Evolutionary conservation across 2,113 vertebrate species (phyloP), one percentile per base, ranked within the genome.

Genomic region (Pseudopipra pipra): DNA sequence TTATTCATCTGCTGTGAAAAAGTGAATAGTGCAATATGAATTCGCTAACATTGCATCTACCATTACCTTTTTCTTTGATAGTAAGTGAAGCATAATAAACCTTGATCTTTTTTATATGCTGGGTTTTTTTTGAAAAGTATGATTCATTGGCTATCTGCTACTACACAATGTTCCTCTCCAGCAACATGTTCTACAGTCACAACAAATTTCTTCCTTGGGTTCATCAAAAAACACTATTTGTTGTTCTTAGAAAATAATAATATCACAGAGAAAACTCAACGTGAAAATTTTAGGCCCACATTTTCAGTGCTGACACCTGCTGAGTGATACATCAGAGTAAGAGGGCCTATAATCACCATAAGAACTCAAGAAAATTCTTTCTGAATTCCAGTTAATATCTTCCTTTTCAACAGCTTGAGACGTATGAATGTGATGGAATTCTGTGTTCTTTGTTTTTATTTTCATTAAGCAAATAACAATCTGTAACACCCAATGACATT

Each of bases 1-100:
- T 84, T 72, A 81, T 75, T 96, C 65, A 84, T 86, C 52, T 94
- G 76, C 49, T 88, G 67, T 39, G 52, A 59, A 81, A 90, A 58
- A 88, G 72, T 61, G 75, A 94, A 70, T 27, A 74, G 39, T 49
- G 28, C 71, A 47, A 62, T 43, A 55, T 8, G 41, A 83, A 92
- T 96, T 89, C 89, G 76, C 93, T 96, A 92, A 75, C 85, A 84
- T 22, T 88, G 87, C 92, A 93, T 84, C 79, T 86, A 76, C 73
- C 4, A 8, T 49, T 78, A 81, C 76, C 61, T 92, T 95, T 93
- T 94, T 75, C 72, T 90, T 77, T 74, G 47, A 74, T 65, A 86
- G 55, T 46, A 89, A 86, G 73, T 74, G 82, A 94, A 22, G 71
- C 30, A 65, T 93, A 96, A 93, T 90, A 96, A 96, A 96, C 85